These are phyloP conservation scores for Molossus alvarezi DNA, from an alignment of 2,797 vertebrate genomes.

Conservation along the genomic window DNA sequence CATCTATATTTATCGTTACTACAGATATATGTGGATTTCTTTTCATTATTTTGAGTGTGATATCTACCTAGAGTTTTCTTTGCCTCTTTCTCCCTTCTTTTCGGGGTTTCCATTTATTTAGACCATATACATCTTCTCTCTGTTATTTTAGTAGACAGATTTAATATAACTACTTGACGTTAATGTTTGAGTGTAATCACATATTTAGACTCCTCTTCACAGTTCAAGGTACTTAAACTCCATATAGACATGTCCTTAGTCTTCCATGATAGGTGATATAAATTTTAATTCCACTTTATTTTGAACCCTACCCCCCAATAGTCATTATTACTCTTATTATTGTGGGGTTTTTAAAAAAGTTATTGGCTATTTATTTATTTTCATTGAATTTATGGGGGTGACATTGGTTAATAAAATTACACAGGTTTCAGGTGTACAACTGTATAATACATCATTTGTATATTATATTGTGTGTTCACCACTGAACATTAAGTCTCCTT, in stretches of 20 bases:
- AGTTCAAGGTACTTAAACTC: conserved; percentile 6
- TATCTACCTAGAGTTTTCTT: neutral
- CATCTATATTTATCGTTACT: conserved; percentile 42
- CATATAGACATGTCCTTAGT: neutral
- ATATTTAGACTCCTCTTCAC: conserved; percentile 1
- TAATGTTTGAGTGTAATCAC: conserved; percentile 2
- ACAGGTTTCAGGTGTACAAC: too few species aligned
- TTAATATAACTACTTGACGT: conserved; percentile 32
- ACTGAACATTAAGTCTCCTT: neutral
- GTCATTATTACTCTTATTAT: neutral
- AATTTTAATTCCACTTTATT: conserved; percentile 53
- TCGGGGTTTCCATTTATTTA: conserved; percentile 32
- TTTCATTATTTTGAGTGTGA: conserved; percentile 51
- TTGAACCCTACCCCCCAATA: neutral
- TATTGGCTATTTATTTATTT: neutral
- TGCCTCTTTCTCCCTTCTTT: neutral
- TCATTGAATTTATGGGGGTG: too few species aligned
- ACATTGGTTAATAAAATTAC: too few species aligned
- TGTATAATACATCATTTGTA: too few species aligned
- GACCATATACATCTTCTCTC: neutral
- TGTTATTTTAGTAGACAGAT: conserved; percentile 21
- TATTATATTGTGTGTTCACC: too few species aligned
- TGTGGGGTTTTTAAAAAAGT: neutral
- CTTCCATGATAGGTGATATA: neutral
- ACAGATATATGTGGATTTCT: conserved; percentile 15